phyloP scores from a whole-genome alignment of 1,140 invertebrate species.

The Zaprionus davidi region DNA sequence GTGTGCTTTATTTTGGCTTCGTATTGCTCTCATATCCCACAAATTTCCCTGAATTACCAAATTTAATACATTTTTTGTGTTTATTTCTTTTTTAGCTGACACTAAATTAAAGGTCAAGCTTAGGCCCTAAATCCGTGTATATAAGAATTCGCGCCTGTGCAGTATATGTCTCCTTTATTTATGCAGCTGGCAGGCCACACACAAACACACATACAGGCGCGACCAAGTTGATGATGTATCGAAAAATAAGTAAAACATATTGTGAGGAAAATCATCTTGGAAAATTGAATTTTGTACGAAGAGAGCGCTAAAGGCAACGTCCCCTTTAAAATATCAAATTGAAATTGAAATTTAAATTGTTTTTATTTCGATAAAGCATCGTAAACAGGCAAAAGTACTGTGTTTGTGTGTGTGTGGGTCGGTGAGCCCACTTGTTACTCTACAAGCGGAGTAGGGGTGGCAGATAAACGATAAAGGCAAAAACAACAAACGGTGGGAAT shows the following conservation, averaged over 20 bases:
- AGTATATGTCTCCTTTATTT: slow-evolving; percentile 51
- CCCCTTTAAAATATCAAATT: slow-evolving; percentile 7
- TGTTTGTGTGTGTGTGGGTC: slow-evolving; percentile 16
- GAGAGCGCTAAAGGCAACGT: slow-evolving; percentile 11
- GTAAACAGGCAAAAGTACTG: slow-evolving; percentile 17
- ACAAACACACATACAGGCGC: background rate
- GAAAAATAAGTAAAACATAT: slow-evolving; percentile 44
- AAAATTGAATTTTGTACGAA: slow-evolving; percentile 51
- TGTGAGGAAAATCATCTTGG: slow-evolving; percentile 23
- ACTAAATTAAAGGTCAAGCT: slow-evolving; percentile 16
- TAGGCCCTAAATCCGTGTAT: slow-evolving; percentile 6
- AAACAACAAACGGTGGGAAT: slow-evolving; percentile 41
- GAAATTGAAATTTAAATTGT: slow-evolving; percentile 29
- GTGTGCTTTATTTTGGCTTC: background rate
- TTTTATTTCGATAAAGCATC: slow-evolving; percentile 31
- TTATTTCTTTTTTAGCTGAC: background rate
- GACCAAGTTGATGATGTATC: background rate
- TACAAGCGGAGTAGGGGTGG: slow-evolving; percentile 1
- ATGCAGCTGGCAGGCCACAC: slow-evolving; percentile 38
- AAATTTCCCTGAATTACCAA: background rate
- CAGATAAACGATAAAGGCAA: slow-evolving; percentile 34
- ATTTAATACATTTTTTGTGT: background rate
- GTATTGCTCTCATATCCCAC: background rate
- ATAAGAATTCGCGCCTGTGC: slow-evolving; percentile 27
- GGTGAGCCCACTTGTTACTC: slow-evolving; percentile 67